A percentile compares a stretch with the other conserved stretches of the same genome.
Evolutionary conservation across 2,797 vertebrate species (phyloP).

Genomic region (Halcyon smyrnensis): DNA sequence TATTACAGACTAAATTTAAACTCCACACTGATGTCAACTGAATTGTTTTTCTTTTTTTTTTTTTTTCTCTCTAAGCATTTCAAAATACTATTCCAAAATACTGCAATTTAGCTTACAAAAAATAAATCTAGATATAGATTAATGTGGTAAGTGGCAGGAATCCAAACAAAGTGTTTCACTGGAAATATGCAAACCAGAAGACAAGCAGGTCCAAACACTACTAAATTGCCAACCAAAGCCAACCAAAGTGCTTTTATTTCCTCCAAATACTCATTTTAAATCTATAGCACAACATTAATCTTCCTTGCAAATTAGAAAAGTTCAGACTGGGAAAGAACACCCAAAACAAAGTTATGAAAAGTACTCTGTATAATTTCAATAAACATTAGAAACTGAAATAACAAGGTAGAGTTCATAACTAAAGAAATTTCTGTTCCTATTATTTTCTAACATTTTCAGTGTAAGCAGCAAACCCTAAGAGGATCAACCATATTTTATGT

Average conservation of each 20-base stretch:
- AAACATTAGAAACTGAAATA: conserved; percentile 71
- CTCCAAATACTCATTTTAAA: conserved; percentile 55
- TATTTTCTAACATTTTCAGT: conserved; percentile 82
- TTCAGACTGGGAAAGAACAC: conserved; percentile 60
- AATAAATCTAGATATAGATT: not conserved
- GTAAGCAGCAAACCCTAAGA: conserved; percentile 84
- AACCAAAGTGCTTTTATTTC: conserved; percentile 55
- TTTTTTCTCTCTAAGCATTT: not conserved
- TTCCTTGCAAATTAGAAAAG: conserved; percentile 60
- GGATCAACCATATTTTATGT: conserved; percentile 85
- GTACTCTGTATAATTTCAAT: conserved; percentile 72
- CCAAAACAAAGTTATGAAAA: conserved; percentile 74
- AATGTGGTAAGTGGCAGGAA: conserved; percentile 45
- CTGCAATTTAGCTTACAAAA: conserved; percentile 26
- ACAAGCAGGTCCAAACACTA: conserved; percentile 45
- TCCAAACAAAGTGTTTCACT: conserved; percentile 68
- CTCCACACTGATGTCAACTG: not conserved
- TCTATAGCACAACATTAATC: conserved; percentile 59
- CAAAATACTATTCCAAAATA: not conserved
- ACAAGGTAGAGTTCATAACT: conserved; percentile 75
- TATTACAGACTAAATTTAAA: conserved; percentile 36
- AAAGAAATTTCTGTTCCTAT: conserved; percentile 78
- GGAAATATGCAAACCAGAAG: conserved; percentile 65
- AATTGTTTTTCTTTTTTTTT: not conserved
- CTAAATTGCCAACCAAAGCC: conserved; percentile 57